phyloP scores from a whole-genome alignment of 1,140 invertebrate genomes.

The Contarinia nasturtii region DNA sequence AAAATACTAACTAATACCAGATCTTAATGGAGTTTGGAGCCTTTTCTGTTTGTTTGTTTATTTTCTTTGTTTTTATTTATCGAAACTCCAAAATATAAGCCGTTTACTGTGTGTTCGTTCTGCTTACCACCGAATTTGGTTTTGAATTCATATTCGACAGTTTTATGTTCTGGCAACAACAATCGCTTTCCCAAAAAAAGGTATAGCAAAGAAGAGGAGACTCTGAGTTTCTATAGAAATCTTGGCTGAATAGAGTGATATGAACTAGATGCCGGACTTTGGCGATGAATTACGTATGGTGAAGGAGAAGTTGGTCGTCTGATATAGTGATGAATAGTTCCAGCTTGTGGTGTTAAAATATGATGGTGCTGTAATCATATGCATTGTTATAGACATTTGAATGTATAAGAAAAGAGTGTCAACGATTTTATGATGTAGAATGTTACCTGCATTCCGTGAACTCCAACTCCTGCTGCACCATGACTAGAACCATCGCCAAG shows the following conservation, averaged over 20 bases:
- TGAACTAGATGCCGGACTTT: conserved; percentile 13
- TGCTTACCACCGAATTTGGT: no score
- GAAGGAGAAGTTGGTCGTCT: conserved; percentile 17
- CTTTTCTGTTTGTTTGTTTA: no score
- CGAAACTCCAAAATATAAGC: no score
- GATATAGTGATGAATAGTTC: conserved; percentile 9
- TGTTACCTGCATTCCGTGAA: conserved; percentile 17
- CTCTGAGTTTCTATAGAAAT: conserved; percentile 23
- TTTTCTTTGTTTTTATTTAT: no score
- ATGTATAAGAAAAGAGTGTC: neutral
- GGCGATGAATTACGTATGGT: conserved; percentile 5
- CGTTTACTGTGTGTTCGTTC: no score
- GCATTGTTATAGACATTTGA: no score
- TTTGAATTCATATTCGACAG: neutral
- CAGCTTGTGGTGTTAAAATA: conserved; percentile 12
- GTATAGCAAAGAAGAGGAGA: conserved; percentile 21
- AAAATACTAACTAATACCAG: no score
- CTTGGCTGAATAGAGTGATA: conserved; percentile 21
- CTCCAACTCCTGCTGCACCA: conserved; percentile 5
- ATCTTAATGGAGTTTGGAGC: no score
- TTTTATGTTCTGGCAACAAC: neutral
- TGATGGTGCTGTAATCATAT: conserved; percentile 11
- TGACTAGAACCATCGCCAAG: conserved; percentile 41
- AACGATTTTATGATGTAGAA: neutral
- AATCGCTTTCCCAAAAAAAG: conserved; percentile 10